Percentiles rank a stretch among this genome's conserved stretches.
phyloP scores from a whole-genome alignment of 2,113 vertebrate genomes.

The Empidonax alnorum region DNA sequence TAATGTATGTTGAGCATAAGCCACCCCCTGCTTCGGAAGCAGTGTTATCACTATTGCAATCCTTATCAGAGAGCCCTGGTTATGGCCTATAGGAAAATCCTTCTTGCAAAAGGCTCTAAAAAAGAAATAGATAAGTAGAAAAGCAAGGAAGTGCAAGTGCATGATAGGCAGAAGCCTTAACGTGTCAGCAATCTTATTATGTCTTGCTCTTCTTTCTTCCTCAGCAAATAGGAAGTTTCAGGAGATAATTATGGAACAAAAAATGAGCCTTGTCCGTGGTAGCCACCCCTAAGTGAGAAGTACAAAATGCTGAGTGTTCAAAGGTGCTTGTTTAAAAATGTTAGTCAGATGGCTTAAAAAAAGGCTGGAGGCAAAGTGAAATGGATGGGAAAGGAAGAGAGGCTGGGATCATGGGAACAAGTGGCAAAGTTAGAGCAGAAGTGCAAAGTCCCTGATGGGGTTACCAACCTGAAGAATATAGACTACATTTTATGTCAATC shows the following conservation, averaged over 20 bases:
- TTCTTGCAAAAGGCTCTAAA: not conserved
- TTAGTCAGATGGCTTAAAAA: not conserved
- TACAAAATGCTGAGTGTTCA: not conserved
- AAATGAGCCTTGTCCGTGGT: not conserved
- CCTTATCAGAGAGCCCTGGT: not conserved
- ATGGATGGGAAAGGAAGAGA: not conserved
- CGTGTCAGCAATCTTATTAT: not conserved
- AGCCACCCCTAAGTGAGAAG: not conserved
- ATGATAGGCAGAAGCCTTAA: not conserved
- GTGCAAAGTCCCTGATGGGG: not conserved
- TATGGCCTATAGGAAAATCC: not conserved
- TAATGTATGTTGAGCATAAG: not conserved
- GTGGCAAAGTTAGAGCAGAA: not conserved
- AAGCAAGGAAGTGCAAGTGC: not conserved
- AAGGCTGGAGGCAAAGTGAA: not conserved
- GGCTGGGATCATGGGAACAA: not conserved
- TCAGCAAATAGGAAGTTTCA: not conserved
- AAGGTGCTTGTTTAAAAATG: not conserved
- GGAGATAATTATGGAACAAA: not conserved
- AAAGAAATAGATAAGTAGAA: not conserved
- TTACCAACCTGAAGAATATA: not conserved
- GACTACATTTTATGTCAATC: not conserved
- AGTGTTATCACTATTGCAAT: not conserved
- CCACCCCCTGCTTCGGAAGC: not conserved
- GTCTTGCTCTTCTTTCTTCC: not conserved